A percentile compares a stretch with the other conserved stretches of the same genome.
phyloP scores from a whole-genome alignment of 64 coral and sea anemone species.

The Montipora sp. region DNA sequence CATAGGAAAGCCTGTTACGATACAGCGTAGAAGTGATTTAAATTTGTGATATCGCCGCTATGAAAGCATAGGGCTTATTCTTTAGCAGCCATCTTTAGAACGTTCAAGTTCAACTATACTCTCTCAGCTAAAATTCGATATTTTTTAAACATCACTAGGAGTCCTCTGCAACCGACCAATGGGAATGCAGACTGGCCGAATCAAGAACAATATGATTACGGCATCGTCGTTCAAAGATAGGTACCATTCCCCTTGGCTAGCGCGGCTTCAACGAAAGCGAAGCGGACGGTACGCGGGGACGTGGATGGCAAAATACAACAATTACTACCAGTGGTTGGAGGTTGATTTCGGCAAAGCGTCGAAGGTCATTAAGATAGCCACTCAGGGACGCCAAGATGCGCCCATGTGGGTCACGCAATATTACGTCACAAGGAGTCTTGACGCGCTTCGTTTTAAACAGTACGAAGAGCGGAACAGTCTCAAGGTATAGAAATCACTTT shows the following conservation, averaged over 20 bases:
- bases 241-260: constrained; percentile 51
- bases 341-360: constrained; percentile 60
- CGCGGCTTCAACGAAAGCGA: constrained; percentile 38
- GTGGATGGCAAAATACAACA: constrained; percentile 84
- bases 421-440: constrained; percentile 49
- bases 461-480: constrained; percentile 59
- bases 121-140: not conserved
- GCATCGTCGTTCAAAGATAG: constrained; percentile 40
- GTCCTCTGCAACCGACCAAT: constrained; percentile 69
- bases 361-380: constrained; percentile 66
- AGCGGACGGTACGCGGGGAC: constrained; percentile 52
- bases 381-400: constrained; percentile 58
- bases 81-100: too few species aligned
- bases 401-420: constrained; percentile 66
- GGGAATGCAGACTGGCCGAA: constrained; percentile 72
- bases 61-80: too few species aligned
- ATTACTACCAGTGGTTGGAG: constrained; percentile 78
- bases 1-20: too few species aligned
- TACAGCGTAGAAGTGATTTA: too few species aligned
- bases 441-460: constrained; percentile 56
- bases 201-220: constrained; percentile 66
- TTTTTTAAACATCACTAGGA: constrained; percentile 23
- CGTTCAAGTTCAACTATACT: too few species aligned
- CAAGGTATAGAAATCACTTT: constrained; percentile 26
- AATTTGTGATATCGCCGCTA: too few species aligned